Base-by-base conservation (phyloP, 2,888 invertebrate species). In the Meiosimyza decipiens region DNA sequence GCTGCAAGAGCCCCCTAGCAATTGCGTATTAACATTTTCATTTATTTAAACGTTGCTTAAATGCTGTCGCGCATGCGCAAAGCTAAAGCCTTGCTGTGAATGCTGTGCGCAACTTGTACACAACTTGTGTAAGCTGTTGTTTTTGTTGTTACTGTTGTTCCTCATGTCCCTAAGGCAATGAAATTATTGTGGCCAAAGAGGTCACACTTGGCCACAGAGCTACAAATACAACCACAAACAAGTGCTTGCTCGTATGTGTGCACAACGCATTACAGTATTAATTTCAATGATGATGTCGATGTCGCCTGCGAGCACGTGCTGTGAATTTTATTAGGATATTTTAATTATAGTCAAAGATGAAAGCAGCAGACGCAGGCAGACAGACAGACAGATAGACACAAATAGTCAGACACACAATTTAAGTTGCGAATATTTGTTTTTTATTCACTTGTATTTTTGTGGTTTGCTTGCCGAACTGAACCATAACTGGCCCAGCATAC, bases 281-380 rank as follows among this genome's bases (percentile, higher is more conserved):
- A 76, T 77, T 76, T 75, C 72, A 75, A 73, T 74, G 74, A 75
- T 78, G 76, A 74, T 79, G 77, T 77, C 79, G 77, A 77, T 78
- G 81, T 80, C 80, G 79, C 80, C 80, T 80, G 76, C 73, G 78
- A 79, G 78, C 81, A 79, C 81, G 81, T 81, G 81, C 80, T 80
- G 80, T 80, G 81, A 79, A 79, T 81, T 81, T 80, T 80, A 80
- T 79, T 79, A 77, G 79, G 78, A 80, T 79, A 80, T 81, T 80
- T 80, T 81, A 81, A 80, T 81, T 81, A 81, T 79, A 78, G 73
- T 77, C 77, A 74, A 71, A 50, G 59, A 55, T 63, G 50, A 54
- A 64, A 60, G 71, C n/a, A 51, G 28, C 72, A 54, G 52, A 22
- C 50, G 49, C 64, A 55, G 33, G 69, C 51, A 64, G 64, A 47